These are phyloP conservation scores for Scaptodrosophila latifasciaeformis DNA, from an alignment of 2,888 invertebrate genomes.

Conservation along the genomic window DNA sequence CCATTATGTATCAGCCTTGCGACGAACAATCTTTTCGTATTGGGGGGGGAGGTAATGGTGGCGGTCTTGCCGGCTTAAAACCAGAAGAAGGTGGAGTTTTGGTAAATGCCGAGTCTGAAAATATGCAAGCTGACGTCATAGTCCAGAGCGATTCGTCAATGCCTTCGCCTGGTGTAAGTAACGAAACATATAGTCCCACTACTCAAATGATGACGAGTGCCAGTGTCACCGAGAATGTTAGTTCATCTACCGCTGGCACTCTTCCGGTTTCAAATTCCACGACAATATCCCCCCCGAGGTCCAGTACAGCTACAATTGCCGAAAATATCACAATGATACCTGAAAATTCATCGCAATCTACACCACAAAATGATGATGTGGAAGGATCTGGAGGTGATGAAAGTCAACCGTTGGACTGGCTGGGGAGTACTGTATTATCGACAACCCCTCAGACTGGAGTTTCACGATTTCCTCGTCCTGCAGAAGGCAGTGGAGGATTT, in stretches of 20 bases:
- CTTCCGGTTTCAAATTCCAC: conserved; percentile 24
- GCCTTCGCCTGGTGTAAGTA: neutral
- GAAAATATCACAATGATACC: conserved; percentile 24
- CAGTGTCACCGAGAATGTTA: conserved; percentile 13
- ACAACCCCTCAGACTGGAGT: conserved; percentile 42
- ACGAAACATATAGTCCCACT: neutral
- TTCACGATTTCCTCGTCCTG: conserved; percentile 61
- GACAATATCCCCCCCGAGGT: conserved; percentile 36
- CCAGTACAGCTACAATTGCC: conserved; percentile 30
- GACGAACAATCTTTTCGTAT: conserved; percentile 86
- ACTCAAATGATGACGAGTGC: conserved; percentile 2
- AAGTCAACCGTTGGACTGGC: no score
- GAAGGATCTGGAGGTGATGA: conserved; percentile 78
- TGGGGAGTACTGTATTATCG: no score
- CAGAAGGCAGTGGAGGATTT: conserved; percentile 67
- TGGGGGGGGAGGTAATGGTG: conserved; percentile 73
- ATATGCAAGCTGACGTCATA: conserved; percentile 6
- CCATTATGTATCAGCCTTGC: conserved; percentile 85
- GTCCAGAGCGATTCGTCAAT: conserved; percentile 8
- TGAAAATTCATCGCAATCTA: conserved; percentile 28
- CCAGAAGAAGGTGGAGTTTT: conserved; percentile 8
- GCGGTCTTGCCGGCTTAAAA: neutral
- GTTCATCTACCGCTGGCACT: no score
- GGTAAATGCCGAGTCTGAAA: conserved; percentile 13
- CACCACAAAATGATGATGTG: conserved; percentile 68